phyloP scores from a whole-genome alignment of 2,888 invertebrate species.

The Pinctada fucata region DNA sequence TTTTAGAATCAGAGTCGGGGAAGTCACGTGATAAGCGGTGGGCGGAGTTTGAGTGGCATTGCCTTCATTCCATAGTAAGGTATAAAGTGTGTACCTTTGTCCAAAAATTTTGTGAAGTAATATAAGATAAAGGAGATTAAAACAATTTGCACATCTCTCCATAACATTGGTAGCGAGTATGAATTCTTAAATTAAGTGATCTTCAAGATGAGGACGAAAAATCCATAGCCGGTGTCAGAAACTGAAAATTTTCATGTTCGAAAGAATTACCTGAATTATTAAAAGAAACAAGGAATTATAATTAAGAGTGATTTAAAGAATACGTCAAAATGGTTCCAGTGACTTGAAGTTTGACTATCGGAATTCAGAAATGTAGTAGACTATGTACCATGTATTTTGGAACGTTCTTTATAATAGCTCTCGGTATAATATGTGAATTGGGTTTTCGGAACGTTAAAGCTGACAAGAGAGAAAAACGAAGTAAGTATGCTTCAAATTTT shows the following conservation, averaged over 20 bases:
- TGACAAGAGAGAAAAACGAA: constrained; percentile 21
- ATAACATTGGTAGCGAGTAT: no score
- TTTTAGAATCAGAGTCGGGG: neutral
- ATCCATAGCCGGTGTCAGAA: no score
- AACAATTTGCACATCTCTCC: neutral
- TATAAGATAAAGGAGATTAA: neutral
- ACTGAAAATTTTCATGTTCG: no score
- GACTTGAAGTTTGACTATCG: neutral
- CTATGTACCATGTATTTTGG: constrained; percentile 5
- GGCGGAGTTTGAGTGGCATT: neutral
- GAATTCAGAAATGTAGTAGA: neutral
- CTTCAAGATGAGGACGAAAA: no score
- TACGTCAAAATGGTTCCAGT: neutral
- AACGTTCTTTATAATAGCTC: neutral
- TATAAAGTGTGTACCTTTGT: neutral
- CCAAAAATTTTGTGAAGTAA: neutral
- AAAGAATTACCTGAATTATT: no score
- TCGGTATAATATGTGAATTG: constrained; percentile 17
- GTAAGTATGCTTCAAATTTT: constrained; percentile 6
- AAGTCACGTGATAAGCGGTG: neutral
- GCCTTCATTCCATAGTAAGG: neutral
- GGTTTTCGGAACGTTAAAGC: constrained; percentile 14
- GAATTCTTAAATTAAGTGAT: no score
- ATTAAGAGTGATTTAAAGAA: neutral
- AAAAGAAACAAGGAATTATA: neutral